Base-by-base conservation (phyloP, 2,888 invertebrate species). In the Ennomos fuscantarius region DNA sequence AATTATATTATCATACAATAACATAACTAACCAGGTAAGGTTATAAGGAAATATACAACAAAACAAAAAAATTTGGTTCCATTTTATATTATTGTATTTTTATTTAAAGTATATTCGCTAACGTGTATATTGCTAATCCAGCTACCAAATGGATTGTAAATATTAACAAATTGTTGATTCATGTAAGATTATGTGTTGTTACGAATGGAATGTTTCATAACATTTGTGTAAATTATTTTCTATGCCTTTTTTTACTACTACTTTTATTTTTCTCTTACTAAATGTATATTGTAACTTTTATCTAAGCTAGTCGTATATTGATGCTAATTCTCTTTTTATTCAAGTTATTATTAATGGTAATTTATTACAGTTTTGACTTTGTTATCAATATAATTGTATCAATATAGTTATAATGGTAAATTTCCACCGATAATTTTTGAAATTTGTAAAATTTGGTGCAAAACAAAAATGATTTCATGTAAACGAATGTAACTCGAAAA, bases 111-210 rank as follows among this genome's bases (percentile, higher is more conserved):
- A 37, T 55, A 55, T 54, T 72, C 63, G 84, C 82, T 87, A 85
- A 86, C 85, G 85, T 87, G 86, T 87, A 82, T 83, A 87, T 87
- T 87, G 87, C 87, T 86, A 86, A 80, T 59, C 34, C 48, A 56
- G 60, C 33, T 60, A 75, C 8, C 46, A 33, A 39, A 43, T 24
- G 37, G 37, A 37, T 37, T 55, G 72, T 69, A 72, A 68, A 70
- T 73, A 75, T 71, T 71, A 72, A 74, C 68, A 62, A 24, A 56
- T 62, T 46, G 65, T 41, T 42, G 35, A 35, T 37, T 51, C 62
- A 63, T 64, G 6, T 52, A 39, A 13, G 40, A 24, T 13, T 32
- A n/a, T 45, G 9, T 36, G 31, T 40, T 48, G 12, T 48, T 24
- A 11, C 15, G 8, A 45, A 15, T 32, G 39, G 6, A 39, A 12